Percentiles rank a stretch among this genome's conserved stretches.
Evolutionary conservation across 2,888 invertebrate species (phyloP).

Genomic region (Rhingia campestris): DNA sequence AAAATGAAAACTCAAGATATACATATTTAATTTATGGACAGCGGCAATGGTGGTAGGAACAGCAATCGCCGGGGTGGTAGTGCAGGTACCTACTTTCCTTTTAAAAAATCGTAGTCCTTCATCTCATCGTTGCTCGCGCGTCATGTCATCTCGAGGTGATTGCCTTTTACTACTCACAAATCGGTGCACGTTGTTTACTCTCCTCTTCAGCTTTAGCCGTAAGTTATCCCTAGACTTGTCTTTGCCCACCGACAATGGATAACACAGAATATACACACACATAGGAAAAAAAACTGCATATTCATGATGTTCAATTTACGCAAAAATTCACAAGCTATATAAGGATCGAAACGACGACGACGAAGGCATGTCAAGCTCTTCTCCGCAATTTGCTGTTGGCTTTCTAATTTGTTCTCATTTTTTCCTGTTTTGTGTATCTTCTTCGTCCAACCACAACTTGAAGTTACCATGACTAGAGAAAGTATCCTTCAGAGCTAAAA

Average conservation of each 20-base stretch:
- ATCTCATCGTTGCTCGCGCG: slow-evolving; percentile 38
- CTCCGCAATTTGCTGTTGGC: slow-evolving; percentile 41
- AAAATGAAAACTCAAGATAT: slow-evolving; percentile 50
- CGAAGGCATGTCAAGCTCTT: slow-evolving; percentile 1
- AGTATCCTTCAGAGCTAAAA: neutral
- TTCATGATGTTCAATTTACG: slow-evolving; percentile 43
- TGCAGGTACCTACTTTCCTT: slow-evolving; percentile 31
- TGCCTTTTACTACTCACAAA: slow-evolving; percentile 53
- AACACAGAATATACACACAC: neutral
- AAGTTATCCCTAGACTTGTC: slow-evolving; percentile 20
- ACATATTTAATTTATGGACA: slow-evolving; percentile 71
- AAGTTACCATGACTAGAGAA: slow-evolving; percentile 9
- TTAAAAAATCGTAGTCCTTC: slow-evolving; percentile 40
- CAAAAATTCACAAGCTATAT: slow-evolving; percentile 35
- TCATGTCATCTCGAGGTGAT: slow-evolving; percentile 60
- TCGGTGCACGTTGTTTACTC: slow-evolving; percentile 39
- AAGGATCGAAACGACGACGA: slow-evolving; percentile 5
- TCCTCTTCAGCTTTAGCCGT: slow-evolving; percentile 16
- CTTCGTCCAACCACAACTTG: slow-evolving; percentile 25
- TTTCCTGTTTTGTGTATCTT: slow-evolving; percentile 4
- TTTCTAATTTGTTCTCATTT: neutral
- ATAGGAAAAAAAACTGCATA: slow-evolving; percentile 7
- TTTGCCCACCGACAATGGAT: slow-evolving; percentile 3
- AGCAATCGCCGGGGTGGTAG: neutral
- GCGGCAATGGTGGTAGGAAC: slow-evolving; percentile 29